Percentiles rank a stretch among this genome's conserved stretches.
These are phyloP conservation scores for Caenorhabditis drosophilae DNA, from an alignment of 2,888 invertebrate genomes.

Conservation along the genomic window DNA sequence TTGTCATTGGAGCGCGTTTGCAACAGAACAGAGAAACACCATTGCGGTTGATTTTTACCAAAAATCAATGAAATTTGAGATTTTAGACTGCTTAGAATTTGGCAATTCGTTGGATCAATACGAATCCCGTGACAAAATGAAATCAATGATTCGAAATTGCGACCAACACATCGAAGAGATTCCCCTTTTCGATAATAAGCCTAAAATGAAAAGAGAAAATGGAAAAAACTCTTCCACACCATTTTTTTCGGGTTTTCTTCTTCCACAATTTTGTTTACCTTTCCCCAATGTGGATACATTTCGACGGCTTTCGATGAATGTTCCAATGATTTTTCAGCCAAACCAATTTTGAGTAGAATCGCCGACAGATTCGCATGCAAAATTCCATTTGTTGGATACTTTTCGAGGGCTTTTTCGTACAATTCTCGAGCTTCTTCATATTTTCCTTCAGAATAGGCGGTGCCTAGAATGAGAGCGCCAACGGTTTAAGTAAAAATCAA, in stretches of 20 bases:
- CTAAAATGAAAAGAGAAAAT: too few species aligned
- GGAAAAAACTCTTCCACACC: too few species aligned
- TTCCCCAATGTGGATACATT: conserved; percentile 43
- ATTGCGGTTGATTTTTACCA: too few species aligned
- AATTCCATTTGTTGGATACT: conserved; percentile 40
- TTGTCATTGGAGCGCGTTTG: too few species aligned
- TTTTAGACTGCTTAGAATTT: conserved; percentile 13
- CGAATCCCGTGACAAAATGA: conserved; percentile 16
- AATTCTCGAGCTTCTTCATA: conserved; percentile 27
- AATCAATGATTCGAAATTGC: conserved; percentile 3
- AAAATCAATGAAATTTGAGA: neutral
- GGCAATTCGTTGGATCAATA: conserved; percentile 18
- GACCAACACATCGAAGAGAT: conserved; percentile 2
- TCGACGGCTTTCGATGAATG: conserved; percentile 37
- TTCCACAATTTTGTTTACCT: conserved; percentile 12
- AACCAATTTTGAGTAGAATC: conserved; percentile 32
- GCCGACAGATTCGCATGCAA: conserved; percentile 46
- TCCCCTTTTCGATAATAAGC: conserved; percentile 31
- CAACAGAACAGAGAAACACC: too few species aligned
- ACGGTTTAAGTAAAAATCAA: too few species aligned
- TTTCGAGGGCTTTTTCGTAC: conserved; percentile 29
- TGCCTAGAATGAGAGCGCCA: too few species aligned
- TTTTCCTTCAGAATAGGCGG: conserved; percentile 43
- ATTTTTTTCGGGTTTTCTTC: neutral
- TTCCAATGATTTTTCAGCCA: conserved; percentile 15